Base-by-base conservation (phyloP, 2,888 invertebrate genomes). In the Aporophyla lueneburgensis region DNA sequence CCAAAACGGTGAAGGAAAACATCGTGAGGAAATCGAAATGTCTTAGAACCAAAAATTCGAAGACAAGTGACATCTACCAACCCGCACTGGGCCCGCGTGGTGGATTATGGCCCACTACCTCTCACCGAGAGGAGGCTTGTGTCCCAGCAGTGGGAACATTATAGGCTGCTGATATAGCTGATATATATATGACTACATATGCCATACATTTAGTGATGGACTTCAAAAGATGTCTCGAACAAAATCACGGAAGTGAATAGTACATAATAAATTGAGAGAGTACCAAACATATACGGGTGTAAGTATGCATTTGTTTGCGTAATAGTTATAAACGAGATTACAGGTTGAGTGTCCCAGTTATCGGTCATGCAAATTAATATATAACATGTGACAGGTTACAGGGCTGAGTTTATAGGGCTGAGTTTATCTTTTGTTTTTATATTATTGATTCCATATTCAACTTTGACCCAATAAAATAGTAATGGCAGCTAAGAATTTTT, bases 271-370 rank as follows among this genome's bases (percentile, higher is more conserved):
- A 24, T 46, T 46, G 19, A 24, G 14, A 67, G 27, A 75, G 40
- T 56, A 16, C 46, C 70, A 71, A 67, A 68, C 56, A 83, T 51
- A 82, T 73, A 77, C 72, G 19, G 67, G 65, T 74, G 59, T n/a
- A n/a, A n/a, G n/a, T 61, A 33, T 40, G 12, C 16, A 58, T 12
- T 16, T 72, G 69, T 71, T 65, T 76, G 46, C 46, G 33, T 72
- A 71, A 63, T 58, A 85, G 61, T 65, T 14, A 59, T 73, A 59
- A 84, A 71, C 40, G 61, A 75, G 33, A 74, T 5, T 61, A 61
- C 12, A 61, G 62, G 75, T 43, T 76, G 71, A 83, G n/a, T 67
- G 73, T 33, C 54, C 80, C 84, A 71, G 80, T 84, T 84, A 71
- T 76, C 76, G 46, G 72, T 24, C 33, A 33, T 65, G 21, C 6